Percentiles rank a stretch among this genome's conserved stretches.
These are phyloP conservation scores for Perccottus glenii DNA, from an alignment of 2,113 vertebrate species.

Conservation along the genomic window DNA sequence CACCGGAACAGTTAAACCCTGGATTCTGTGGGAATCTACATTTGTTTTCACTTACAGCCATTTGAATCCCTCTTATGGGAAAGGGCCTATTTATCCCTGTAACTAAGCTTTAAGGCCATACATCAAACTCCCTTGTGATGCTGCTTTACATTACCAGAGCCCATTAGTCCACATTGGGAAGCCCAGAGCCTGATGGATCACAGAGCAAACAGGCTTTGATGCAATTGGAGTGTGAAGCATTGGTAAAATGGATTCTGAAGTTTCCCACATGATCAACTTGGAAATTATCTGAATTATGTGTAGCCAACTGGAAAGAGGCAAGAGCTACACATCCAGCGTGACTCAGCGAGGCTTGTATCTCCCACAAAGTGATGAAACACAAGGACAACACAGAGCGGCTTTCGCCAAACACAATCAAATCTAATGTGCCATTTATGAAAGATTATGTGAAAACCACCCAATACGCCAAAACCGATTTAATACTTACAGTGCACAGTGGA, in stretches of 20 bases:
- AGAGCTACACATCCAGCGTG: conserved; percentile 34
- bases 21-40: conserved; percentile 58
- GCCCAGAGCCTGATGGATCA: conserved; percentile 35
- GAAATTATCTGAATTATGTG: conserved; percentile 36
- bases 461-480: conserved; percentile 39
- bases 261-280: conserved; percentile 36
- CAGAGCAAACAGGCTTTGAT: conserved; percentile 31
- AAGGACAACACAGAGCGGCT: conserved; percentile 63
- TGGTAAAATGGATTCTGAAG: conserved; percentile 17
- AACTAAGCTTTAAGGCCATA: conserved; percentile 32
- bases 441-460: conserved; percentile 22
- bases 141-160: conserved; percentile 13
- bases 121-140: conserved; percentile 26
- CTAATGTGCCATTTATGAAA: conserved; percentile 14
- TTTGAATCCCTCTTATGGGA: conserved; percentile 44
- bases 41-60: conserved; percentile 62
- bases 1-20: conserved; percentile 55
- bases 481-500: conserved; percentile 7
- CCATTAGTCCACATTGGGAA: conserved; percentile 31
- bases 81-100: conserved; percentile 5
- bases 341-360: conserved; percentile 34
- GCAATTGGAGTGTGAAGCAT: neutral
- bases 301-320: conserved; percentile 38
- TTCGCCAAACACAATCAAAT: conserved; percentile 31
- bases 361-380: conserved; percentile 22